Percentiles rank a stretch among this genome's conserved stretches.
Evolutionary conservation across 2,888 invertebrate genomes (phyloP).

Genomic region (Eucera pruinosa): DNA sequence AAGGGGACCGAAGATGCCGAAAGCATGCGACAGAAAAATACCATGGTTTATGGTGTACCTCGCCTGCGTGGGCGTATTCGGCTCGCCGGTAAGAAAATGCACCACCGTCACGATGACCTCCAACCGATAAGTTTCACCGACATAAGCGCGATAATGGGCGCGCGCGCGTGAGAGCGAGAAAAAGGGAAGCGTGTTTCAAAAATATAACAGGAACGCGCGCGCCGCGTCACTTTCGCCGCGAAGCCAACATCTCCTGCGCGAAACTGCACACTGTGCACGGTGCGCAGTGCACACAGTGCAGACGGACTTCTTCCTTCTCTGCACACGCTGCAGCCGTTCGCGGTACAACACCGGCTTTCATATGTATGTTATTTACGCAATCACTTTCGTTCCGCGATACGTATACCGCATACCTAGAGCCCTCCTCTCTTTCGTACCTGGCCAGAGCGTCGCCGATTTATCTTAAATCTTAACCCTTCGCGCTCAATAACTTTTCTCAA

Average conservation of each 20-base stretch:
- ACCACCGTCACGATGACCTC: slow-evolving; percentile 1
- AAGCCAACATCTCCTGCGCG: slow-evolving; percentile 18
- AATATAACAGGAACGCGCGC: slow-evolving; percentile 12
- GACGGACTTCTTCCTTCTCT: slow-evolving; percentile 18
- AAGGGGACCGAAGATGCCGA: no score
- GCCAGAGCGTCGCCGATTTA: background rate
- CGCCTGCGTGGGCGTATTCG: no score
- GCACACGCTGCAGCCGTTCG: background rate
- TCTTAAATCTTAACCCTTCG: background rate
- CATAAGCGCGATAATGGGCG: no score
- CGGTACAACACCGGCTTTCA: slow-evolving; percentile 38
- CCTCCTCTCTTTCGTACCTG: background rate
- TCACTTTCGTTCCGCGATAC: slow-evolving; percentile 52
- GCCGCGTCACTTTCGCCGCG: slow-evolving; percentile 45
- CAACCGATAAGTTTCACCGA: slow-evolving; percentile 3
- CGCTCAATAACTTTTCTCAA: no score
- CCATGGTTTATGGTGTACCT: no score
- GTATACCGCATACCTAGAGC: background rate
- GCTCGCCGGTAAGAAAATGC: no score
- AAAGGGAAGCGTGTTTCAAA: background rate
- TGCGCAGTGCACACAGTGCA: no score
- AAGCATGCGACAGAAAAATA: no score
- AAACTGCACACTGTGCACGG: no score
- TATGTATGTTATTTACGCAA: slow-evolving; percentile 34
- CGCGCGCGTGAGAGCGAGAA: background rate